Percentiles rank a stretch among this genome's conserved stretches.
phyloP scores from a whole-genome alignment of 2,797 vertebrate species.

The Malacoctenus gilli region DNA sequence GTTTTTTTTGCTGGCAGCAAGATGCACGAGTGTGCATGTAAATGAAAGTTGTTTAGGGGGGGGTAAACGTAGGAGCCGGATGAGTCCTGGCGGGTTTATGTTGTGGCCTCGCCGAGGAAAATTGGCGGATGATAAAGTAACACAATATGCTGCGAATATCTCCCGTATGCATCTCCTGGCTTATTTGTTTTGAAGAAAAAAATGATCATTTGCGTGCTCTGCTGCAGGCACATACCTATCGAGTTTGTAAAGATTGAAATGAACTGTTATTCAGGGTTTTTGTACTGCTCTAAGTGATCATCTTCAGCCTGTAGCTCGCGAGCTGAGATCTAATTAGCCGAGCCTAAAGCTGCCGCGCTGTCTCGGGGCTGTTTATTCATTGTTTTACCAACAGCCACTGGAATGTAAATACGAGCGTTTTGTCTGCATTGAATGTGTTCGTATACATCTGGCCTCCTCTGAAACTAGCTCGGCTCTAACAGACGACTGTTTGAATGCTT shows the following conservation, averaged over 20 bases:
- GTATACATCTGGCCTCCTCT: constrained; percentile 44
- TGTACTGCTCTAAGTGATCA: constrained; percentile 47
- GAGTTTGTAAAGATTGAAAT: constrained; percentile 55
- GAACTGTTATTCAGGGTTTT: constrained; percentile 50
- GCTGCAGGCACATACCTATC: constrained; percentile 44
- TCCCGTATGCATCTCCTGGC: constrained; percentile 39
- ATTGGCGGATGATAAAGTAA: constrained; percentile 56
- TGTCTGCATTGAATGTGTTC: constrained; percentile 47
- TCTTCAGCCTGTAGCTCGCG: constrained; percentile 36
- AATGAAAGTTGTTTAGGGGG: constrained; percentile 35
- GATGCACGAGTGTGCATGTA: constrained; percentile 39
- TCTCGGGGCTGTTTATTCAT: constrained; percentile 44
- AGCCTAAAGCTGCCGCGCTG: constrained; percentile 28
- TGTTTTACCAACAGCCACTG: constrained; percentile 51
- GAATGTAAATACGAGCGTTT: constrained; percentile 62
- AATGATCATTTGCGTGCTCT: constrained; percentile 37
- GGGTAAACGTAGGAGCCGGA: constrained; percentile 23
- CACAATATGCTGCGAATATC: constrained; percentile 23
- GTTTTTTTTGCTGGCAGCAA: constrained; percentile 52
- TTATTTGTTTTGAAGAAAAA: constrained; percentile 55
- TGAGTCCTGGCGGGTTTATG: constrained; percentile 26
- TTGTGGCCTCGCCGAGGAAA: constrained; percentile 35
- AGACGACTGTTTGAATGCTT: constrained; percentile 43
- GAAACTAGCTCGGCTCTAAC: constrained; percentile 41
- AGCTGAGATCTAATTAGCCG: constrained; percentile 52